Percentiles rank a stretch among this genome's conserved stretches.
phyloP scores from a whole-genome alignment of 2,888 invertebrate species.

The Bombylius major region DNA sequence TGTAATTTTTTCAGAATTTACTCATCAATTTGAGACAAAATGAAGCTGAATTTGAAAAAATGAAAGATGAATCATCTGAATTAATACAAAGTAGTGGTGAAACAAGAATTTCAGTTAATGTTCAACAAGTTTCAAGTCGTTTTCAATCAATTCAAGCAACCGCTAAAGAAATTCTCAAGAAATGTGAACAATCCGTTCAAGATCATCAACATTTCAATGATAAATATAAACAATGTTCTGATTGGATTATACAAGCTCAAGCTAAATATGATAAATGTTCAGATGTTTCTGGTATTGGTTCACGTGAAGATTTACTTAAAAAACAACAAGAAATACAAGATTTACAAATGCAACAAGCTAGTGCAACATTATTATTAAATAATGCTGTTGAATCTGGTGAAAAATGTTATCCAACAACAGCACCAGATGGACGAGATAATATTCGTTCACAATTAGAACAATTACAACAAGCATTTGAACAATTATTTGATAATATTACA shows the following conservation, averaged over 20 bases:
- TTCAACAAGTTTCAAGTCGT: conserved; percentile 79
- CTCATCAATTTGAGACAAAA: conserved; percentile 67
- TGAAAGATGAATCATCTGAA: conserved; percentile 75
- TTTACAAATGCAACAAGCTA: conserved; percentile 59
- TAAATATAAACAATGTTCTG: conserved; percentile 70
- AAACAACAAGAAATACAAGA: conserved; percentile 61
- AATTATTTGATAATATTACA: conserved; percentile 66
- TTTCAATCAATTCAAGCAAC: conserved; percentile 84
- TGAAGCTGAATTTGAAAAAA: conserved; percentile 74
- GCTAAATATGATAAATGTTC: conserved; percentile 55
- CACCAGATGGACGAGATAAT: conserved; percentile 73
- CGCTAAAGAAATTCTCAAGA: conserved; percentile 79
- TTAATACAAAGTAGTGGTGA: conserved; percentile 76
- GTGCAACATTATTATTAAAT: conserved; percentile 62
- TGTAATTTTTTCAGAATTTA: conserved; percentile 45
- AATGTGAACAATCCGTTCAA: conserved; percentile 76
- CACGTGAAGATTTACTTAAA: conserved; percentile 54
- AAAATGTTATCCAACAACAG: conserved; percentile 73
- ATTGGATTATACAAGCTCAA: conserved; percentile 67
- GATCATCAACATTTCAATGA: conserved; percentile 71
- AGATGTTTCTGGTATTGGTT: conserved; percentile 47
- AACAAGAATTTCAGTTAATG: conserved; percentile 71
- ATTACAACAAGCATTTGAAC: conserved; percentile 69
- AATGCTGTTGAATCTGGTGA: conserved; percentile 79
- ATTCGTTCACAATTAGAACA: conserved; percentile 74